phyloP scores from a whole-genome alignment of 2,797 vertebrate genomes.

The Danio aesculapii region DNA sequence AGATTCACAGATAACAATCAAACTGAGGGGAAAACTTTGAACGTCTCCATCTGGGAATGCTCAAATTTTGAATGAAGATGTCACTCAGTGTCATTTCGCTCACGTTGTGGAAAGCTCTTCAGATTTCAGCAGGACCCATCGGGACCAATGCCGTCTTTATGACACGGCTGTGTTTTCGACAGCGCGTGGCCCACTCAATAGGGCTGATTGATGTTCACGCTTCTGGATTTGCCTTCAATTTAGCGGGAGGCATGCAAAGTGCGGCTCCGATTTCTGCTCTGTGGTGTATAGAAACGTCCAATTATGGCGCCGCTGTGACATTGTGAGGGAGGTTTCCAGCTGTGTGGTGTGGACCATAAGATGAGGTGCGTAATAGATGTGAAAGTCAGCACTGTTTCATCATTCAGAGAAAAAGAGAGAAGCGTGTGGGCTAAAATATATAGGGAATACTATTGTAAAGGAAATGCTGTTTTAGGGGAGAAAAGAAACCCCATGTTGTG shows the following conservation, averaged over 20 bases:
- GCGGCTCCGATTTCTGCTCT: constrained; percentile 28
- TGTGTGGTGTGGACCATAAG: constrained; percentile 30
- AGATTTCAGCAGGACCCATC: constrained; percentile 19
- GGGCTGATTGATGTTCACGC: constrained; percentile 35
- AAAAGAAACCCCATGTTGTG: not conserved
- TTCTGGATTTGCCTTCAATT: constrained; percentile 44
- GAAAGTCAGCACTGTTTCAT: constrained; percentile 32
- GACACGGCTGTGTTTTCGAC: constrained; percentile 31
- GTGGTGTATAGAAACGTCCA: constrained; percentile 50
- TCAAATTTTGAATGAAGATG: constrained; percentile 8
- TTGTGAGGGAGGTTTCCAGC: constrained; percentile 36
- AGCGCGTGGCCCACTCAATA: constrained; percentile 18
- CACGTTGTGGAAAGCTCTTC: not conserved
- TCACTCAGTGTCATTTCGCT: constrained; percentile 43
- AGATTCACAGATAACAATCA: not conserved
- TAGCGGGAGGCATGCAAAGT: constrained; percentile 35
- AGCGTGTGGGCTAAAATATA: not conserved
- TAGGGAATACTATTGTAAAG: not conserved
- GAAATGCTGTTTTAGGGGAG: not conserved
- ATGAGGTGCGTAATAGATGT: constrained; percentile 48
- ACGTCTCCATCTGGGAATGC: not conserved
- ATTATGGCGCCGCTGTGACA: constrained; percentile 34
- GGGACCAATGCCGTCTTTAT: constrained; percentile 25
- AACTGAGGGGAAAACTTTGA: not conserved
- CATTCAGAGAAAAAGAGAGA: constrained; percentile 30